A percentile compares a stretch with the other conserved stretches of the same genome.
Evolutionary conservation across 2,888 invertebrate genomes (phyloP).

Genomic region (Eudasyphora cyanicolor): DNA sequence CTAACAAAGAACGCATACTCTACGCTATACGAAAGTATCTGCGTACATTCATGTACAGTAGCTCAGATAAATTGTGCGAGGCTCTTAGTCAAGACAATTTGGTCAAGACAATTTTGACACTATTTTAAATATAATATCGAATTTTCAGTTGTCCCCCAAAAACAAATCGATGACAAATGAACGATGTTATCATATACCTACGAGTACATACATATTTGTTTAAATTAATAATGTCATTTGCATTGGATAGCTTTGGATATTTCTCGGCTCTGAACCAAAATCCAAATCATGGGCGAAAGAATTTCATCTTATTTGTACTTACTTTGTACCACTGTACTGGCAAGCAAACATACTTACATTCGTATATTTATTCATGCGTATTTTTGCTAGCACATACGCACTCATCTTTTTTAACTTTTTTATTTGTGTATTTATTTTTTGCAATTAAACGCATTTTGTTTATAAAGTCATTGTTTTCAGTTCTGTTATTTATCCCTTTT

Average conservation of each 20-base stretch:
- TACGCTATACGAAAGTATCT: neutral
- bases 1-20: slow-evolving; percentile 61
- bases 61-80: neutral
- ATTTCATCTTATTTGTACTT: too few species aligned
- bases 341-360: slow-evolving; percentile 39
- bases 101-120: too few species aligned
- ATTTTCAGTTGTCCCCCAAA: too few species aligned
- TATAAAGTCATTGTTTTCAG: slow-evolving; percentile 60
- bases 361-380: slow-evolving; percentile 54
- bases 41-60: neutral
- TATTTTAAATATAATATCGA: too few species aligned
- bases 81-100: too few species aligned
- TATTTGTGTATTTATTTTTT: slow-evolving; percentile 42
- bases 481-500: slow-evolving; percentile 65
- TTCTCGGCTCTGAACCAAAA: too few species aligned
- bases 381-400: slow-evolving; percentile 49
- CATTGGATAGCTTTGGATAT: too few species aligned
- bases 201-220: too few species aligned
- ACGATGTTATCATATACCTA: too few species aligned
- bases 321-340: slow-evolving; percentile 9
- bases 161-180: too few species aligned
- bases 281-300: too few species aligned
- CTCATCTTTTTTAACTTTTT: slow-evolving; percentile 37
- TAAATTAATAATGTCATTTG: too few species aligned
- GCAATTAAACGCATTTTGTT: slow-evolving; percentile 65